Evolutionary conservation across 1,140 invertebrate genomes (phyloP), one percentile per base, ranked within the genome.

Genomic region (Drosophila pandora): DNA sequence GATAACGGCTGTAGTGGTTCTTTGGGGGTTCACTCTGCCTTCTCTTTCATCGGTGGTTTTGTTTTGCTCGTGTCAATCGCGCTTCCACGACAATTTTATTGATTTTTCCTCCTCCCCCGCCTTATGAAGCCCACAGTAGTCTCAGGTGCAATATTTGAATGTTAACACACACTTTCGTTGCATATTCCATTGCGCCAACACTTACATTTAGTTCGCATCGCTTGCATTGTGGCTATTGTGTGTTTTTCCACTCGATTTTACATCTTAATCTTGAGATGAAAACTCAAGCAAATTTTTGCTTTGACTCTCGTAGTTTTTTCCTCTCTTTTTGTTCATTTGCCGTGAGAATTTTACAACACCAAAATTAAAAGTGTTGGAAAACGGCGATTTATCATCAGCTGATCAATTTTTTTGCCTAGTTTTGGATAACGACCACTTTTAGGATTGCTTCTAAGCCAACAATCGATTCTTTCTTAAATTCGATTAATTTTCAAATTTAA

Each of bases 11-110:
- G 22, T 21, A 17, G 12, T 47, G 34, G 37, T 21, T 54, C 69
- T 67, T 67, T 47, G 41, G 48, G 52, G 47, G 53, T 47, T 9
- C 12, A 6, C 43, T 61, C 68, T 54, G 23, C 17, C 59, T 45
- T 30, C 70, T 65, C 53, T 47, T 78, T 72, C 69, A 64, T 87
- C 58, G 28, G 45, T 49, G 60, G 39, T 79, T 87, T 77, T 85
- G 83, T 87, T 87, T 87, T 87, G 82, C 82, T 87, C 82, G 49
- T 22, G 13, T 58, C 65, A 87, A 88, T 87, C 82, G 82, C 82
- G 75, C 68, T 78, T 72, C 75, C 84, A 85, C 77, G 53, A 84
- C 57, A 76, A 71, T 68, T 78, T 88, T 85, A 83, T 83, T 83
- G 79, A 83, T 64, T 56, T 62, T 81, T 80, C 81, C 74, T 82